phyloP scores from a whole-genome alignment of 1,140 invertebrate genomes.

The Musca domestica region DNA sequence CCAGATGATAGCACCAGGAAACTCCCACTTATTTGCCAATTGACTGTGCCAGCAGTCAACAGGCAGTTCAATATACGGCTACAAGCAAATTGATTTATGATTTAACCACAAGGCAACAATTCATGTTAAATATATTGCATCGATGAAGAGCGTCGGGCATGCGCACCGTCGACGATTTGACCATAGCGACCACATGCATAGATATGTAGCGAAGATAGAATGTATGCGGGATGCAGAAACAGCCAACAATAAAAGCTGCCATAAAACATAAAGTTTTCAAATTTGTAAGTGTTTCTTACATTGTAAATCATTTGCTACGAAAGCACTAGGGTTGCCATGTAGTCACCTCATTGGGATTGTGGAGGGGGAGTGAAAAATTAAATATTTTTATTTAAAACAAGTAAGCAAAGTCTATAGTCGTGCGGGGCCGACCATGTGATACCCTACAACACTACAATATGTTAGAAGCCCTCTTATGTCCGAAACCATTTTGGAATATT shows the following conservation, averaged over 20 bases:
- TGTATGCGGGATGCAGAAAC: no score
- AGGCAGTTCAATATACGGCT: background rate
- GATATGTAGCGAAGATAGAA: no score
- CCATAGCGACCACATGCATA: background rate
- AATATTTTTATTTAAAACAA: no score
- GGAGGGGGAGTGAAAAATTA: no score
- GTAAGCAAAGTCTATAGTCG: no score
- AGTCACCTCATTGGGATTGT: no score
- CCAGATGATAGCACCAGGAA: conserved; percentile 6
- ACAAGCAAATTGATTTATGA: conserved; percentile 12
- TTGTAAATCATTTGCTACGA: conserved; percentile 9
- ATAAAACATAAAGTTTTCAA: conserved; percentile 15
- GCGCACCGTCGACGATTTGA: background rate
- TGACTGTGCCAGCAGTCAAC: background rate
- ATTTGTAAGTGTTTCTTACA: conserved; percentile 17
- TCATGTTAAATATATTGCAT: conserved; percentile 20
- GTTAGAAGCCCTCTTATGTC: no score
- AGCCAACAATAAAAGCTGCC: background rate
- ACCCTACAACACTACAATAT: no score
- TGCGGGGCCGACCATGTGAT: no score
- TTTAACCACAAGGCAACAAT: conserved; percentile 21
- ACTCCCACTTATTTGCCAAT: conserved; percentile 16
- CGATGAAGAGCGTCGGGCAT: conserved; percentile 7
- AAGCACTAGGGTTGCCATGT: no score
- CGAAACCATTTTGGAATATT: no score